Evolutionary conservation across 2,113 vertebrate species (phyloP), one percentile per base, ranked within the genome.

Genomic region (Ammospiza caudacuta): DNA sequence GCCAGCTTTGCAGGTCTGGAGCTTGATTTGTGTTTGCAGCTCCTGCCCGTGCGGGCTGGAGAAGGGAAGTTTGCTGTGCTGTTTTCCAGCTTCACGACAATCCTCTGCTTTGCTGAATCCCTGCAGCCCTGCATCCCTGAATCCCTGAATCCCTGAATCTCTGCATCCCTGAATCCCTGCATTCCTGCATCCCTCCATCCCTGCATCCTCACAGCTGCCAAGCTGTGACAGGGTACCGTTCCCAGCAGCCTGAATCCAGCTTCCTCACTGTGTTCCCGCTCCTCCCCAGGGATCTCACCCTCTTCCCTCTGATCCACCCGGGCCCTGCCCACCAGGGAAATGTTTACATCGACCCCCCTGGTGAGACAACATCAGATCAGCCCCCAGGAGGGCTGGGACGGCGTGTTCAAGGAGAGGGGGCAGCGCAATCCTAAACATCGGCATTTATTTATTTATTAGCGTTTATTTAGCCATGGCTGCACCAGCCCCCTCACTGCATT

Each of bases 361-460:
- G 21, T 69, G 75, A 55, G 39, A 74, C 83, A 68, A 11, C 82
- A n/a, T 90, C 67, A 41, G 51, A 70, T 74, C 64, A 72, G 68
- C 44, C 78, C 59, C 31, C 85, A 11, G 64, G 76, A 86, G 90
- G 39, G n/a, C 47, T n/a, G 73, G 55, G 43, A 80, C 2, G 5
- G 44, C 61, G 52, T 83, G 88, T 74, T 96, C 61, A 35, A 90
- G 82, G 87, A 91, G 81, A 91, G 6, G 11, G 54, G 54, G 67
- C 51, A 91, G 70, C 21, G 2, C 0, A 3, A 59, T 93, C 67
- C 39, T 86, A 93, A 94, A 51, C 68, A 81, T 59, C 64, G 52
- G 91, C 83, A 6, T 92, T 92, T 86, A 93, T 89, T 92, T 94
- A 92, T 94, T 95, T 91, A 89, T 96, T 52, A 94, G 77, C 64